Evolutionary conservation across 2,113 vertebrate genomes (phyloP).

Genomic region (Apteryx owenii): DNA sequence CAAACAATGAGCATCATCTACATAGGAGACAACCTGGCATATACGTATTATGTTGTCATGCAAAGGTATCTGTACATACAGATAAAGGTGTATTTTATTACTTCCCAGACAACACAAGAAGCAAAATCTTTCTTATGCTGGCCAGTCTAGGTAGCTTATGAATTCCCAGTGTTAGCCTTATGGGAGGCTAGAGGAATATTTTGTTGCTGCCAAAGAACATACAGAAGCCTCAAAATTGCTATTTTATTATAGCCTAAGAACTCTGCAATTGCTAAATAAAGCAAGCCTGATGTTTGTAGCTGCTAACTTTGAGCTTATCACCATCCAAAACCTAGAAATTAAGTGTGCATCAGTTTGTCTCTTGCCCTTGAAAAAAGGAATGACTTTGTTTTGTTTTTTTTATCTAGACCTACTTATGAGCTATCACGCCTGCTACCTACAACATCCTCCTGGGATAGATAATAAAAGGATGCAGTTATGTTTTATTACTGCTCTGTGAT

Average conservation of each 20-base stretch:
- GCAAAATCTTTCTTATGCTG: not conserved
- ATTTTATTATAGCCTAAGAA: slow-evolving; percentile 1
- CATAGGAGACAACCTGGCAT: not conserved
- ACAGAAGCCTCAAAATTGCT: slow-evolving; percentile 1
- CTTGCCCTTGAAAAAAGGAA: not conserved
- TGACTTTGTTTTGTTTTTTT: not conserved
- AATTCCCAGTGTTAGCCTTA: not conserved
- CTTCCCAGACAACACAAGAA: not conserved
- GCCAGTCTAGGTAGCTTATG: not conserved
- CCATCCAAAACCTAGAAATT: not conserved
- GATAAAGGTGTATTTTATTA: not conserved
- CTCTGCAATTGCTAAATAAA: slow-evolving; percentile 30
- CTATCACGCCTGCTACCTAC: not conserved
- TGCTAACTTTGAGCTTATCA: slow-evolving; percentile 8
- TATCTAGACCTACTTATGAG: not conserved
- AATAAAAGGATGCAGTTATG: not conserved
- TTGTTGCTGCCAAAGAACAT: slow-evolving; percentile 7
- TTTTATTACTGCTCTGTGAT: not conserved
- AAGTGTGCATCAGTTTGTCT: not conserved
- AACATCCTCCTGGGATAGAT: not conserved
- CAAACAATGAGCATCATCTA: not conserved
- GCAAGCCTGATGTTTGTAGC: not conserved
- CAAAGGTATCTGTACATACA: not conserved
- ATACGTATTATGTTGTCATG: not conserved
- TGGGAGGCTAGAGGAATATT: not conserved